Conservation (phyloP, 2,113 vertebrate genomes). For the Malurus melanocephalus region DNA sequence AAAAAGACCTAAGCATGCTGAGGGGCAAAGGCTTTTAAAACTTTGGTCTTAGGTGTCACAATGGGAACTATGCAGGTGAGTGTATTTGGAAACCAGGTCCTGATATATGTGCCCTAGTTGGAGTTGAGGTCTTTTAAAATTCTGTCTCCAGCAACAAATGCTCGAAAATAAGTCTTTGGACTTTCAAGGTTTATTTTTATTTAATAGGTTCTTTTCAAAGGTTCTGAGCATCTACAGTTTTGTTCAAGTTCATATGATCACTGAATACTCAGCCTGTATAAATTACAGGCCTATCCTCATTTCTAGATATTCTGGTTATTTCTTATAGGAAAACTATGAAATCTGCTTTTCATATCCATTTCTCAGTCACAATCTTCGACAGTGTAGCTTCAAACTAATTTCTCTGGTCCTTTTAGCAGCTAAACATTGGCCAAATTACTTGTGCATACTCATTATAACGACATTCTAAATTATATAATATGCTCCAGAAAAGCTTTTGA, state of each 20-base stretch:
- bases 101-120: background rate
- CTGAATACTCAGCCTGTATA: background rate
- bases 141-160: background rate
- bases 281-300: background rate
- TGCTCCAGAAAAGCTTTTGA: conserved; percentile 43
- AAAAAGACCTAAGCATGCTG: background rate
- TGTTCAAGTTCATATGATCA: background rate
- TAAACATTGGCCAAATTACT: background rate
- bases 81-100: background rate
- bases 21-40: background rate
- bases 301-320: background rate
- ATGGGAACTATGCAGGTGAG: background rate
- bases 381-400: background rate
- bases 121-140: background rate
- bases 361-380: background rate
- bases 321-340: background rate
- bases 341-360: background rate
- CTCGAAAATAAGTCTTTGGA: background rate
- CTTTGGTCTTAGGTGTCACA: background rate
- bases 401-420: background rate
- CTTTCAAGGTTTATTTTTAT: background rate
- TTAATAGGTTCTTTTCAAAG: background rate
- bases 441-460: background rate
- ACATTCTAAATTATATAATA: conserved; percentile 8
- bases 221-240: background rate